Evolutionary conservation across 2,113 vertebrate species (phyloP), one percentile per base, ranked within the genome.

Genomic region (Synchiropus splendidus): DNA sequence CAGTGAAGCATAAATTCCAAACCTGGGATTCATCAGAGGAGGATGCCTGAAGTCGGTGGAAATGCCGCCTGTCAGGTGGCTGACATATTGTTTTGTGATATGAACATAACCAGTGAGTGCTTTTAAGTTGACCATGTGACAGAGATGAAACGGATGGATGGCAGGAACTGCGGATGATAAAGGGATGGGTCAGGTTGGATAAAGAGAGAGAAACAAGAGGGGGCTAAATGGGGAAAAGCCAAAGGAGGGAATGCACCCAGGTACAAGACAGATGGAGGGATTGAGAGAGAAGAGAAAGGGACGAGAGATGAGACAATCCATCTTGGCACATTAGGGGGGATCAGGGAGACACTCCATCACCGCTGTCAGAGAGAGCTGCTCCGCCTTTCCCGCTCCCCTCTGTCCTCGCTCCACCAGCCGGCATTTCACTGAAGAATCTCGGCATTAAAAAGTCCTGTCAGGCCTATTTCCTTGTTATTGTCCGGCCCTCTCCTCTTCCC

Each of bases 381-480:
- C 77, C 86, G 87, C 85, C 80, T 62, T 40, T 48, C 45, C 46
- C 16, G n/a, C 48, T 48, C 62, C 72, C 84, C 81, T 85, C 75
- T 52, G 65, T 38, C 48, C 55, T 66, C 6, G 17, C 49, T n/a
- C 36, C 13, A 75, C 87, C 88, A 77, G 27, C 31, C 88, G 85
- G 85, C 86, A 87, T 92, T 91, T 93, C 87, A 84, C 90, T 95
- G 91, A 94, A 87, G 90, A 94, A 94, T 97, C 90, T 92, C 85
- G 77, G 67, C 65, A 80, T 91, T 96, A 96, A 97, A 94, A 96
- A 92, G 90, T 97, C 92, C 90, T 96, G 93, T 96, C 93, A 96
- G 92, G 85, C 89, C 92, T 89, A 92, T 96, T 97, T 96, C 91
- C 92, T 89, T 89, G 89, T 96, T 96, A 94, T 93, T 90, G 92